Conservation (phyloP, 2,888 invertebrate species). For the Rhorus exstirpatorius region DNA sequence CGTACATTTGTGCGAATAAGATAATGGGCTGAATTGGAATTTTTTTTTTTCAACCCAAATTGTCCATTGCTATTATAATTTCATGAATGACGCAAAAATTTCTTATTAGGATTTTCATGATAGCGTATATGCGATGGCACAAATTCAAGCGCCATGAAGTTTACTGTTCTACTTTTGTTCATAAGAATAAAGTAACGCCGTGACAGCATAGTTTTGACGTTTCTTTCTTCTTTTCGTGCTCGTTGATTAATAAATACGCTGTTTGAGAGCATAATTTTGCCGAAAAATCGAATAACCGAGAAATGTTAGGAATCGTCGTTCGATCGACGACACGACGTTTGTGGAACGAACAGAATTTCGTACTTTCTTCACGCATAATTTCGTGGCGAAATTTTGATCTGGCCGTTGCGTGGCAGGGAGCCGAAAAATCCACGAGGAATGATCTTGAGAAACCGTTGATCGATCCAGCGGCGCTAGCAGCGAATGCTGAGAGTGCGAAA, state of each 20-base stretch:
- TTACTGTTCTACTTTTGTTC: conserved; percentile 40
- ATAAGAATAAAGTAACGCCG: not conserved
- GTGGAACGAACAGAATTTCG: conserved; percentile 4
- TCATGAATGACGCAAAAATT: not conserved
- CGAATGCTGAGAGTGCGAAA: conserved; percentile 38
- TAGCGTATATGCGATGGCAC: not conserved
- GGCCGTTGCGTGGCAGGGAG: not conserved
- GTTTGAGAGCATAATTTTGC: conserved; percentile 2
- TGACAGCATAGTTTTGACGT: not conserved
- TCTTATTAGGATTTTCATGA: not conserved
- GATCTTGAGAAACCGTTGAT: conserved; percentile 7
- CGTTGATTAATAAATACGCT: not conserved
- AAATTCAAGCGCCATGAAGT: conserved; percentile 31
- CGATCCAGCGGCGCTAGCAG: conserved; percentile 28
- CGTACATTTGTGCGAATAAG: too few relatives aligned
- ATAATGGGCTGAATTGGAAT: too few relatives aligned
- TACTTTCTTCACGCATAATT: not conserved
- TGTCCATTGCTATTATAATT: not conserved
- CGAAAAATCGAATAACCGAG: conserved; percentile 5
- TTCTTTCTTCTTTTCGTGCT: conserved; percentile 5
- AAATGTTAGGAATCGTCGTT: conserved; percentile 31
- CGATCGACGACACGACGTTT: conserved; percentile 15
- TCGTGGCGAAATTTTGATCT: not conserved
- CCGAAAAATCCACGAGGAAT: conserved; percentile 2
- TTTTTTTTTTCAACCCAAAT: too few relatives aligned